Base-by-base conservation (phyloP, 2,888 invertebrate species). In the Heliothis peltigera region DNA sequence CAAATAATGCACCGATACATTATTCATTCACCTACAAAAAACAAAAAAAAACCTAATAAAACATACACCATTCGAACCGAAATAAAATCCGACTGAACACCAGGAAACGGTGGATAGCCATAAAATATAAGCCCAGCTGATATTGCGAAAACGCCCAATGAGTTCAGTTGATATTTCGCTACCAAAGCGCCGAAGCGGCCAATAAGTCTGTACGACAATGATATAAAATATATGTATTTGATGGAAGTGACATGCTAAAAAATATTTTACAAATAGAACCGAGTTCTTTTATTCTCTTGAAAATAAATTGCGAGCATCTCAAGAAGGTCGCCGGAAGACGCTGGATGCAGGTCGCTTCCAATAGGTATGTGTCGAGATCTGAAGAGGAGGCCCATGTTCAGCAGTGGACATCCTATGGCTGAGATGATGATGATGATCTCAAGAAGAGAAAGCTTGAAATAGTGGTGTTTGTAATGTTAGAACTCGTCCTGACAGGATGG, bases 161-260 rank as follows among this genome's bases (percentile, higher is more conserved):
- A 83, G 75, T 81, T 75, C 68, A 77, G 79, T 76, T 77, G 81
- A 81, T 83, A 80, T 84, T 83, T 80, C 64, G 83, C 79, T 64
- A 68, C 68, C 81, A 78, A 78, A 82, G 84, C 81, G 82, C 68
- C 81, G 79, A 78, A 83, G 84, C 81, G 82, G 70, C 76, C 84
- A 83, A 86, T 84, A 84, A 82, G 83, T 81, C 83, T 68, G 54
- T 59, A 28, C 43, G 12, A 28, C 46, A 58, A 43, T 43, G 53
- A 58, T 19, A 59, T 32, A 32, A 32, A 32, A 32, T 66, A 60
- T 39, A 32, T 66, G 59, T 39, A 48, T 54, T 44, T 47, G 22
- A 69, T 74, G 60, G 79, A 80, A 70, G 60, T 1, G 75, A 25
- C 47, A 32, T 10, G 5, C 4, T 32, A 12, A 25, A 18, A 44